Percentiles rank a stretch among this genome's conserved stretches.
Conservation (phyloP, 2,888 invertebrate genomes). For the Agrotis puta region DNA sequence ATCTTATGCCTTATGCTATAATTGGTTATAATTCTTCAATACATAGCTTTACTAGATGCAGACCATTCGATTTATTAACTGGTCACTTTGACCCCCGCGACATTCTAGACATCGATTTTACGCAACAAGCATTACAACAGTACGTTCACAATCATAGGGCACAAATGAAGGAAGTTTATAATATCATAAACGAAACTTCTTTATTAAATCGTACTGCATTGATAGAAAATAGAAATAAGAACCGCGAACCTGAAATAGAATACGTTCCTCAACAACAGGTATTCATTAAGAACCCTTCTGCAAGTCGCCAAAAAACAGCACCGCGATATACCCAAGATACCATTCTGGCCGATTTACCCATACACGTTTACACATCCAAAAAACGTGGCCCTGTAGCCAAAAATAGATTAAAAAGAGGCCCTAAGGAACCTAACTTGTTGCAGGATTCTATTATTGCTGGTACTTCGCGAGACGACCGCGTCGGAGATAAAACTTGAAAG, state of each 20-base stretch:
- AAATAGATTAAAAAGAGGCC: neutral
- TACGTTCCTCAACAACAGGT: slow-evolving; percentile 10
- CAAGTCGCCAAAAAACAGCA: slow-evolving; percentile 2
- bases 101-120: neutral
- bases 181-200: no score
- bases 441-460: slow-evolving; percentile 4
- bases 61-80: neutral
- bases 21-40: slow-evolving; percentile 4
- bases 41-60: slow-evolving; percentile 1
- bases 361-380: slow-evolving; percentile 13
- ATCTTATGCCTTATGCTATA: slow-evolving; percentile 3
- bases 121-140: neutral
- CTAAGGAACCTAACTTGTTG: slow-evolving; percentile 6
- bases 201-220: neutral
- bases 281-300: slow-evolving; percentile 5
- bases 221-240: neutral
- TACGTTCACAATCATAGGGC: neutral
- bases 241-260: slow-evolving; percentile 1
- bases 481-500: slow-evolving; percentile 9
- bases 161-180: neutral
- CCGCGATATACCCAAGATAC: slow-evolving; percentile 3
- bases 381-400: slow-evolving; percentile 5
- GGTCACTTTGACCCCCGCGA: slow-evolving; percentile 3
- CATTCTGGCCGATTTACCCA: neutral
- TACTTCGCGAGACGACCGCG: neutral